A percentile compares a stretch with the other conserved stretches of the same genome.
These are phyloP conservation scores for Sinelater perroti DNA, from an alignment of 2,888 invertebrate genomes.

Conservation along the genomic window DNA sequence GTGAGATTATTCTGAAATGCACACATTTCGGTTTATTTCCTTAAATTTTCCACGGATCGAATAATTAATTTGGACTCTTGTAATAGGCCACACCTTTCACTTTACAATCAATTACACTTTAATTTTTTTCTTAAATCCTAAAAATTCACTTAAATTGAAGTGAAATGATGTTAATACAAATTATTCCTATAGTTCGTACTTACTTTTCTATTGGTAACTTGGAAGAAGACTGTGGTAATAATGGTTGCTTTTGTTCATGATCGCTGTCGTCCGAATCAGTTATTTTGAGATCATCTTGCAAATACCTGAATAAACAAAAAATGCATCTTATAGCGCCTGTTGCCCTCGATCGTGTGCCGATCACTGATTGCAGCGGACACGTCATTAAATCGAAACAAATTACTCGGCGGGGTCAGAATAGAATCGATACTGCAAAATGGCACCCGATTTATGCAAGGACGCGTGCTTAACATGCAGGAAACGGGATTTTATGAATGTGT, in stretches of 20 bases:
- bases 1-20: constrained; percentile 63
- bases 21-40: too few relatives aligned
- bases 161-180: not conserved
- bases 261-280: constrained; percentile 76
- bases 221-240: constrained; percentile 47
- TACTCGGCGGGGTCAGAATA: constrained; percentile 2
- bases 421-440: constrained; percentile 16
- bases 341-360: too few relatives aligned
- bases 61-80: too few relatives aligned
- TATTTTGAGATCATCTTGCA: constrained; percentile 75
- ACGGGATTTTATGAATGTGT: constrained; percentile 12
- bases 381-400: constrained; percentile 6
- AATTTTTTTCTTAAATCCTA: not conserved
- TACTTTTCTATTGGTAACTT: constrained; percentile 59
- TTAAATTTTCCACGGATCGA: too few relatives aligned
- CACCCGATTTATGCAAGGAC: constrained; percentile 19
- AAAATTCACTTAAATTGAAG: not conserved
- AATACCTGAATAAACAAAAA: constrained; percentile 59
- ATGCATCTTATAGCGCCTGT: not conserved
- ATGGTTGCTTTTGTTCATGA: constrained; percentile 65
- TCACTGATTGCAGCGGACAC: too few relatives aligned
- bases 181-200: constrained; percentile 37
- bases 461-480: constrained; percentile 19
- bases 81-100: too few relatives aligned
- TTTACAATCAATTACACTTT: too few relatives aligned